Evolutionary conservation across 2,888 invertebrate genomes (phyloP).

Genomic region (Chymomyza procnemis): DNA sequence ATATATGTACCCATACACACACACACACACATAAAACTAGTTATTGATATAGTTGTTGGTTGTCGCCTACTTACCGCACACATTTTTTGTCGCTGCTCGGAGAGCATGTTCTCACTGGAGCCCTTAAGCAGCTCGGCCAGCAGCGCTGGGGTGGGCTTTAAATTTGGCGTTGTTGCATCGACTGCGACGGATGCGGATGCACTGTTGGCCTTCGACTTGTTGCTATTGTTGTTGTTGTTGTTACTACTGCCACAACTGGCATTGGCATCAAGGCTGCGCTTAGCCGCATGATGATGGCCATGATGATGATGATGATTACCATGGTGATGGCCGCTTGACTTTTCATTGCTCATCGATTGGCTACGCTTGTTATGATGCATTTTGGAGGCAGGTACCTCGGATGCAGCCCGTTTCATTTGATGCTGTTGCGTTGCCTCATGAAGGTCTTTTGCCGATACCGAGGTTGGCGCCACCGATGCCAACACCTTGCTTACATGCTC

Average conservation of each 20-base stretch:
- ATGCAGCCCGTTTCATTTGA: conserved; percentile 74
- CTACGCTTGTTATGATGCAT: conserved; percentile 74
- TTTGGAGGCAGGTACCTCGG: conserved; percentile 70
- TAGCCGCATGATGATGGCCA: conserved; percentile 60
- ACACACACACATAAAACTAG: neutral
- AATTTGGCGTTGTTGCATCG: conserved; percentile 37
- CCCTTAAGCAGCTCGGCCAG: conserved; percentile 88
- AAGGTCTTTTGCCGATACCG: conserved; percentile 6
- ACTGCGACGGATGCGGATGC: conserved; percentile 26
- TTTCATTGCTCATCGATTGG: conserved; percentile 72
- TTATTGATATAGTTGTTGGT: neutral
- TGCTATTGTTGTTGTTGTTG: conserved; percentile 17
- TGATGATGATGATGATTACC: conserved; percentile 46
- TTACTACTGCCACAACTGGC: conserved; percentile 22
- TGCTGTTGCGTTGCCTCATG: conserved; percentile 6
- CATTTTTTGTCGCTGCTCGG: conserved; percentile 79
- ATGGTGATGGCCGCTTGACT: conserved; percentile 34
- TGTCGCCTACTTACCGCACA: conserved; percentile 75
- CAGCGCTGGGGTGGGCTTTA: conserved; percentile 82
- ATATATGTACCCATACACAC: neutral
- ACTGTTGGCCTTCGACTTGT: conserved; percentile 40
- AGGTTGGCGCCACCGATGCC: conserved; percentile 37
- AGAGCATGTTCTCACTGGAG: conserved; percentile 87
- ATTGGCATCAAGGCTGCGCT: conserved; percentile 71
- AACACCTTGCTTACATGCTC: conserved; percentile 66